Evolutionary conservation across 2,888 invertebrate species (phyloP).

Genomic region (Ochropleura plecta): DNA sequence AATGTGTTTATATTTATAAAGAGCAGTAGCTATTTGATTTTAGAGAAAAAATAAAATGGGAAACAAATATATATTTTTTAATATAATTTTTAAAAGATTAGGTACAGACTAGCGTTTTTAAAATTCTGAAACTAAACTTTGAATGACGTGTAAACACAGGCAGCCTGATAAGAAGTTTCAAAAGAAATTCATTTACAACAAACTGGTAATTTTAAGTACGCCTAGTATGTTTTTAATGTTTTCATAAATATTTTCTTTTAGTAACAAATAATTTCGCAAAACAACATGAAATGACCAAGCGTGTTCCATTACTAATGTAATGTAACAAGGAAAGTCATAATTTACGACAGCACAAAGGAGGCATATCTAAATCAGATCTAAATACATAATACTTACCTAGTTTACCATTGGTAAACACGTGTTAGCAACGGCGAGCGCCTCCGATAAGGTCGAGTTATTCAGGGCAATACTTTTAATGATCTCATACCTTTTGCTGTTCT

Average conservation of each 20-base stretch:
- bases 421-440: conserved; percentile 4
- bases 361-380: background rate
- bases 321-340: background rate
- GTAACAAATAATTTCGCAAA: background rate
- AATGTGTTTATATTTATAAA: conserved; percentile 15
- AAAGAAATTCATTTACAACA: background rate
- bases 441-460: conserved; percentile 38
- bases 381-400: conserved; percentile 3
- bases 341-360: background rate
- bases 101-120: background rate
- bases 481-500: conserved; percentile 28
- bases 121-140: background rate
- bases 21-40: background rate
- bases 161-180: background rate
- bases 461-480: conserved; percentile 56
- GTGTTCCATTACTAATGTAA: background rate
- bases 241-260: background rate
- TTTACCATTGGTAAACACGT: conserved; percentile 35
- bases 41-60: background rate
- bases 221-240: background rate
- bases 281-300: background rate
- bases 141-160: conserved; percentile 19
- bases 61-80: background rate
- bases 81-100: background rate
- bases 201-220: background rate